Percentiles rank a stretch among this genome's conserved stretches.
Evolutionary conservation across 92 coral and sea anemone species (phyloP).

Genomic region (Ricordea florida): DNA sequence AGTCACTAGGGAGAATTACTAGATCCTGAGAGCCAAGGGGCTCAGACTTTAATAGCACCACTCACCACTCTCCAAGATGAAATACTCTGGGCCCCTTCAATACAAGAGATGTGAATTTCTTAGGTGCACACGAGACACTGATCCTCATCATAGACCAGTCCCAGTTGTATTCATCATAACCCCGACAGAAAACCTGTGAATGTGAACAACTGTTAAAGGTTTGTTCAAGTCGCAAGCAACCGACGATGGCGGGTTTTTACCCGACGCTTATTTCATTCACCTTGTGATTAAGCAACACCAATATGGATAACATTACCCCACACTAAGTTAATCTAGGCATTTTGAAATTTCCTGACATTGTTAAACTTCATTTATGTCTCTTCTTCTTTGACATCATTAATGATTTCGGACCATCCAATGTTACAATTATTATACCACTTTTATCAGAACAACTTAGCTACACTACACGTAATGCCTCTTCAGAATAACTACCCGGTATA

Average conservation of each 20-base stretch:
- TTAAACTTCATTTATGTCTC: no score
- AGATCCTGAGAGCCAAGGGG: no score
- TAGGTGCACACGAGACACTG: constrained; percentile 60
- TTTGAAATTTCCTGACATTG: no score
- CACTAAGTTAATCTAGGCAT: no score
- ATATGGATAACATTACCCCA: no score
- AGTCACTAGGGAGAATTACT: not conserved
- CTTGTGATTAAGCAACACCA: no score
- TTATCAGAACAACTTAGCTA: no score
- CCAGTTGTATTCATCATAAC: constrained; percentile 97
- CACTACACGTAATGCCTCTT: no score
- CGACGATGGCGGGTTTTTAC: not conserved
- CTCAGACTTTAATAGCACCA: not conserved
- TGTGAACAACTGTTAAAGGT: not conserved
- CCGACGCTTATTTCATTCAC: not conserved
- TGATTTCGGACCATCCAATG: no score
- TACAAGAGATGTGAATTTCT: constrained; percentile 72
- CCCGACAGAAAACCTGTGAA: constrained; percentile 66
- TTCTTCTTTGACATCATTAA: no score
- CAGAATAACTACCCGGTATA: no score
- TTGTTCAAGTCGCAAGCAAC: not conserved
- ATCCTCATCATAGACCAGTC: constrained; percentile 97
- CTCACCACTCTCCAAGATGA: constrained; percentile 94
- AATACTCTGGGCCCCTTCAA: constrained; percentile 85
- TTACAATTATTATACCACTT: no score